Conservation (phyloP, 2,888 invertebrate species). For the Nemurella pictetii region DNA sequence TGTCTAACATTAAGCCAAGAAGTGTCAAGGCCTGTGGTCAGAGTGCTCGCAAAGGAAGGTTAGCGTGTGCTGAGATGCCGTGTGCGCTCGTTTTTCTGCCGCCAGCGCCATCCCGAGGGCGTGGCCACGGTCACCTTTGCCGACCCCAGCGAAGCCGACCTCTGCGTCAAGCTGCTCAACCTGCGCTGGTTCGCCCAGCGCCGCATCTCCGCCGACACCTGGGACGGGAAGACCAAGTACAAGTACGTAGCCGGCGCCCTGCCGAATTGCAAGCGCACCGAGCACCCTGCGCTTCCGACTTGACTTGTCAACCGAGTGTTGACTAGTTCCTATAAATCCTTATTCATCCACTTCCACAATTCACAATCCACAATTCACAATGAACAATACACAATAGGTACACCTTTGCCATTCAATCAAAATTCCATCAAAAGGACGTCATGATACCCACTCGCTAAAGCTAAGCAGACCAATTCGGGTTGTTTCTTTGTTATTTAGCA, state of each 20-base stretch:
- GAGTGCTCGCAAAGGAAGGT: no score
- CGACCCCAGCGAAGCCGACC: slow-evolving; percentile 88
- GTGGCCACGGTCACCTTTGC: slow-evolving; percentile 90
- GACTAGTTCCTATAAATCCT: background rate
- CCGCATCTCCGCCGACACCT: slow-evolving; percentile 81
- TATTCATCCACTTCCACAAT: background rate
- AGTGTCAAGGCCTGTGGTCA: no score
- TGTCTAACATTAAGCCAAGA: no score
- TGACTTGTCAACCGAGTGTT: background rate
- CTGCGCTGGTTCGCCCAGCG: slow-evolving; percentile 89
- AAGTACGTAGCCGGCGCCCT: slow-evolving; percentile 54
- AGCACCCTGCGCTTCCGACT: background rate
- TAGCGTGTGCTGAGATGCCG: no score
- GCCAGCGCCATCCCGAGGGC: slow-evolving; percentile 87
- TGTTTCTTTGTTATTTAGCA: no score
- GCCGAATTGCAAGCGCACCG: background rate
- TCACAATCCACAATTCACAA: no score
- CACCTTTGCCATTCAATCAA: no score
- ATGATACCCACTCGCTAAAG: no score
- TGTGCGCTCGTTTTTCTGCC: slow-evolving; percentile 39
- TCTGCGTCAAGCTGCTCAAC: slow-evolving; percentile 83
- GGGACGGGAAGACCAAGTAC: slow-evolving; percentile 96
- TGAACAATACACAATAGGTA: no score
- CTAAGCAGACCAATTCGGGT: no score
- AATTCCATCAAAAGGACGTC: no score